Conservation (phyloP, 2,888 invertebrate species). For the Tenthredo distinguenda region DNA sequence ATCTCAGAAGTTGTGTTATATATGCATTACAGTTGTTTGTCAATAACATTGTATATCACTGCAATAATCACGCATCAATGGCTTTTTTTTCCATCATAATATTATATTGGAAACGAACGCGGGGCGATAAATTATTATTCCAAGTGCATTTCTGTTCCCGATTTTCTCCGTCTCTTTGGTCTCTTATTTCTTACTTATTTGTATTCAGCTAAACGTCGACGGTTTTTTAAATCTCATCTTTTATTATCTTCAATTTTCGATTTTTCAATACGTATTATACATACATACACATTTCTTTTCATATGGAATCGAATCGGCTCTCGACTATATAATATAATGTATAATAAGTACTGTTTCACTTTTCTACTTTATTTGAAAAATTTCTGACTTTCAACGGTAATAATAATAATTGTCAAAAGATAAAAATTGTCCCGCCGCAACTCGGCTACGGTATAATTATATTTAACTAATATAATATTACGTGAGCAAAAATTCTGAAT, state of each 20-base stretch:
- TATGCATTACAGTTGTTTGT: slow-evolving; percentile 43
- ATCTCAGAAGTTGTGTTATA: slow-evolving; percentile 32
- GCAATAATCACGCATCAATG: not conserved
- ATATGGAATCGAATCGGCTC: not conserved
- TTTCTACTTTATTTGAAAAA: too few species aligned
- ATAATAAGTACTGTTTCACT: not conserved
- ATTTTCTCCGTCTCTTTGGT: not conserved
- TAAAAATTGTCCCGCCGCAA: too few species aligned
- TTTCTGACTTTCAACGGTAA: too few species aligned
- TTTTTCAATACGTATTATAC: not conserved
- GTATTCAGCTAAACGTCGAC: not conserved
- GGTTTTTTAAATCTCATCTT: not conserved
- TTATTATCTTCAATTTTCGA: not conserved
- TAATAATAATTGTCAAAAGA: too few species aligned
- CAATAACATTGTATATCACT: slow-evolving; percentile 22
- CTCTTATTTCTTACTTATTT: not conserved
- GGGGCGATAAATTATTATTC: not conserved
- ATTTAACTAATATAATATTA: too few species aligned
- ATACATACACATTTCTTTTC: not conserved
- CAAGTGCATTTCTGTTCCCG: not conserved
- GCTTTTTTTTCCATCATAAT: not conserved
- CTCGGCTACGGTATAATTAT: too few species aligned
- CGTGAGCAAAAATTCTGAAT: too few species aligned
- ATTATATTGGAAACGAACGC: not conserved
- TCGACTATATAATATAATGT: not conserved